Conservation (phyloP, 2,113 vertebrate species). For the Megaleporinus macrocephalus region DNA sequence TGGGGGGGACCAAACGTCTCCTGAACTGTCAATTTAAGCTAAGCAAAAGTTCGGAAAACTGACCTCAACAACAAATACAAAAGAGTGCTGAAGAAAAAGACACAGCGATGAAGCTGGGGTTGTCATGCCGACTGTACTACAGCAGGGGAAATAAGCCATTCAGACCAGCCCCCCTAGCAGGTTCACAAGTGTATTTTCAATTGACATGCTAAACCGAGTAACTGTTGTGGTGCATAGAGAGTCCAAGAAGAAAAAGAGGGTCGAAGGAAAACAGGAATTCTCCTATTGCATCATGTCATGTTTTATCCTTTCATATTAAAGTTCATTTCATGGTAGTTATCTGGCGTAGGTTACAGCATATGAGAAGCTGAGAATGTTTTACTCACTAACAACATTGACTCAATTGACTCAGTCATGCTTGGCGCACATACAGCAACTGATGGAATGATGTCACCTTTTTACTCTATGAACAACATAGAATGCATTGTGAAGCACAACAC, state of each 20-base stretch:
- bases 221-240: not conserved
- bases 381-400: conserved; percentile 2
- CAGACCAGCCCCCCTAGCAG: not conserved
- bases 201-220: conserved; percentile 15
- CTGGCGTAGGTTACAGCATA: conserved; percentile 26
- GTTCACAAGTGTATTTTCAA: conserved; percentile 15
- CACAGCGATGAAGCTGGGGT: conserved; percentile 12
- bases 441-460: conserved; percentile 23
- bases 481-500: not conserved
- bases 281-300: conserved; percentile 12
- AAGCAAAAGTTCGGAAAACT: conserved; percentile 34
- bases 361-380: conserved; percentile 26
- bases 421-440: conserved; percentile 20
- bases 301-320: not conserved
- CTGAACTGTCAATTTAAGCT: conserved; percentile 44
- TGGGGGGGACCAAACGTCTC: conserved; percentile 27
- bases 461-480: not conserved
- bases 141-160: not conserved
- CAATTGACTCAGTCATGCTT: conserved; percentile 32
- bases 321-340: conserved; percentile 35
- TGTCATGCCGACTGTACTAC: conserved; percentile 11
- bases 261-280: not conserved
- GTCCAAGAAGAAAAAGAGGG: not conserved
- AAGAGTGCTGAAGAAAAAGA: not conserved
- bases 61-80: conserved; percentile 14